These are phyloP conservation scores for Graptemys geographica DNA, from an alignment of 2,797 vertebrate species.

Conservation along the genomic window DNA sequence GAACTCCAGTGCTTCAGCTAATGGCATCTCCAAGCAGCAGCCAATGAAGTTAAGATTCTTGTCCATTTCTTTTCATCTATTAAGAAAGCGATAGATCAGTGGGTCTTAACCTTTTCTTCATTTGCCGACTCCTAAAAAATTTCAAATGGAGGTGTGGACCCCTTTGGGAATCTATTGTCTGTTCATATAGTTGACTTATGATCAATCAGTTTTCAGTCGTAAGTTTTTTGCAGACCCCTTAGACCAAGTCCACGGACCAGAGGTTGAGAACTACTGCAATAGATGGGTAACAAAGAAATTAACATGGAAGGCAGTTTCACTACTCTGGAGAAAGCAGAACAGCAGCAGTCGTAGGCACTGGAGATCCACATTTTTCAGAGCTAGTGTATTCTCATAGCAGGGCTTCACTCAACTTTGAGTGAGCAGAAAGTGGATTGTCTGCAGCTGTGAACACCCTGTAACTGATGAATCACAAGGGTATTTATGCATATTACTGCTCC, in stretches of 20 bases:
- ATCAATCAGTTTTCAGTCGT: no score
- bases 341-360: not conserved
- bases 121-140: no score
- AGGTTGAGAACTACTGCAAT: no score
- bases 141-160: no score
- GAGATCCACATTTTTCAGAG: not conserved
- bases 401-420: not conserved
- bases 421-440: not conserved
- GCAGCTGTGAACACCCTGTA: not conserved
- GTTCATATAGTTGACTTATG: no score
- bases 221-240: no score
- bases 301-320: not conserved
- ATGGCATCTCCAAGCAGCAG: not conserved
- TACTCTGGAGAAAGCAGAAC: not conserved
- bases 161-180: no score
- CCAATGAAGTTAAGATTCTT: not conserved
- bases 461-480: rapidly evolving
- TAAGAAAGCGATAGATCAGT: no score
- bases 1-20: not conserved
- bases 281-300: not conserved
- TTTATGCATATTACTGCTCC: not conserved
- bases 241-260: no score
- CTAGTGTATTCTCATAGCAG: not conserved
- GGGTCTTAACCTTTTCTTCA: no score
- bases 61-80: no score